phyloP scores from a whole-genome alignment of 2,113 vertebrate species.

The Oryzias celebensis region DNA sequence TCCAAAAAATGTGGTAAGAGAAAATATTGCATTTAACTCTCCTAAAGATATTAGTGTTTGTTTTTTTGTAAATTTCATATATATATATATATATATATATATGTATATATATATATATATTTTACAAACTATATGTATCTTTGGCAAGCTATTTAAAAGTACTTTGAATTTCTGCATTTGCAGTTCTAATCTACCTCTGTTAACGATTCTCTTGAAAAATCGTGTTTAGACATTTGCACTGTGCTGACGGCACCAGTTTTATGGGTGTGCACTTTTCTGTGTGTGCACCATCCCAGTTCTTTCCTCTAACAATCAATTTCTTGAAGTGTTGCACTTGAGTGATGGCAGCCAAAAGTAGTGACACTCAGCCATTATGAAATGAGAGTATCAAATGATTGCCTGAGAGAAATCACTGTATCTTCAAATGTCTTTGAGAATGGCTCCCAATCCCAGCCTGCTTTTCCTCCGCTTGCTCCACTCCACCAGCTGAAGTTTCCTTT shows the following conservation, averaged over 20 bases:
- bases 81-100: too few species aligned
- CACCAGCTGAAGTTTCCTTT: constrained; percentile 56
- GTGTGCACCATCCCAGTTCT: constrained; percentile 48
- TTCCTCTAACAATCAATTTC: constrained; percentile 67
- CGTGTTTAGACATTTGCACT: neutral
- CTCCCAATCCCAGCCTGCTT: constrained; percentile 42
- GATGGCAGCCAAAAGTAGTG: constrained; percentile 62
- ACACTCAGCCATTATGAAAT: constrained; percentile 61
- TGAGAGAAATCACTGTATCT: constrained; percentile 68
- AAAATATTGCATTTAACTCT: too few species aligned
- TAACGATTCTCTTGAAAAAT: too few species aligned
- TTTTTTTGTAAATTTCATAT: too few species aligned
- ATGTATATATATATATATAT: too few species aligned
- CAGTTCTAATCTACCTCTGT: too few species aligned
- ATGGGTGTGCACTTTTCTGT: constrained; percentile 42
- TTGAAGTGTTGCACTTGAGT: constrained; percentile 68
- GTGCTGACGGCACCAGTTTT: constrained; percentile 33
- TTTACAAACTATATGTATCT: too few species aligned
- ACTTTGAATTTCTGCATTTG: too few species aligned
- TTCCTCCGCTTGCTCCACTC: constrained; percentile 46
- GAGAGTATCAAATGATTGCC: constrained; percentile 71
- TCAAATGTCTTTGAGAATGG: constrained; percentile 69
- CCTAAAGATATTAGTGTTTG: too few species aligned
- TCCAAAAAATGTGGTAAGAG: too few species aligned
- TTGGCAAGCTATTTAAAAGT: too few species aligned